Base-by-base conservation (phyloP, 2,797 vertebrate species). In the Sebastes kiyomatsui region DNA sequence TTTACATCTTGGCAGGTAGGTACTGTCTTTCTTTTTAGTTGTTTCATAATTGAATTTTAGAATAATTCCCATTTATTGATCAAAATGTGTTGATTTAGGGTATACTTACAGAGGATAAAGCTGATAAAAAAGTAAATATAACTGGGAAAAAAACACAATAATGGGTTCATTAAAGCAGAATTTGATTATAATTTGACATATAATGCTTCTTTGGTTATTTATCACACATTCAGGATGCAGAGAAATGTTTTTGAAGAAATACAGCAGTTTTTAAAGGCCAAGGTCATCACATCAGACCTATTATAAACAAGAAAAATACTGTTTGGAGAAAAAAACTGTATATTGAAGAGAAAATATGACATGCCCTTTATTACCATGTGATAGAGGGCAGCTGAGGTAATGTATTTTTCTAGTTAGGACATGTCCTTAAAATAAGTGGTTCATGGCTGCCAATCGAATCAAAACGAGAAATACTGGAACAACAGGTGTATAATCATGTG, bases 1-100 rank as follows among this genome's bases (percentile, higher is more conserved):
- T 66, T 71, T 7, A 54, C 82, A 38, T 69, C 75, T 30, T 75
- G 66, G 14, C 78, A 85, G 92, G 93, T 94, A 91, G 28, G 90
- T 74, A 54, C 72, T 70, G 25, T 38, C 35, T 12, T 25, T 75
- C 3, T 25, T 75, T 55, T 32, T 55, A 14, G 8, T 23, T 18
- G 6, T 52, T 62, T 69, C 16, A 42, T 38, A 12, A 6, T 20
- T 72, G 0, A 65, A 27, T 52, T 5, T 32, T 18, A 20, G 1
- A 58, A 42, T 18, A 38, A 38, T 38, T 38, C 12, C 12, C 12
- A 38, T 38, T 38, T 38, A 38, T 38, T 38, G 12, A 38, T 38
- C 12, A 38, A 38, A 38, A 13, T 62, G 7, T 27, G 8, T 9
- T 33, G 11, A 13, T 42, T 65, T 30, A 9, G 4, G 1, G 1